Evolutionary conservation across 2,113 vertebrate species (phyloP).

Genomic region (Murina feae): DNA sequence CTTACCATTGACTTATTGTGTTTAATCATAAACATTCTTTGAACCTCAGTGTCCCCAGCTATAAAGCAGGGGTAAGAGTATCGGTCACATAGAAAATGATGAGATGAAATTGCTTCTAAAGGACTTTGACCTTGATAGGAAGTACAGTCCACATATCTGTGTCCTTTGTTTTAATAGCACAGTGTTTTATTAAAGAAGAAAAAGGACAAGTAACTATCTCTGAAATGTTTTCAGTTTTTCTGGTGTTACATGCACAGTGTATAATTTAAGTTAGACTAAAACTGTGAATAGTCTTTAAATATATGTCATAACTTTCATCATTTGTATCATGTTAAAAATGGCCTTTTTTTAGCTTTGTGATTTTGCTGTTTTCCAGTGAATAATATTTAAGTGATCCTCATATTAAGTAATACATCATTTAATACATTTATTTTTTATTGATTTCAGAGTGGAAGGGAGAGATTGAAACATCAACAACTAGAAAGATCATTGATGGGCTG

Average conservation of each 20-base stretch:
- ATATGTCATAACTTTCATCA: not conserved
- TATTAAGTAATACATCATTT: not conserved
- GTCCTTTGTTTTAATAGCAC: not conserved
- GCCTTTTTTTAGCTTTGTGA: not conserved
- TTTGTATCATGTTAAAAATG: not conserved
- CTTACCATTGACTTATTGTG: not conserved
- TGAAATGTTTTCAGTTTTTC: slow-evolving; percentile 12
- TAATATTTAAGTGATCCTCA: not conserved
- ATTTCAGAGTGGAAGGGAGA: no score
- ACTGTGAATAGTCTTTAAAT: not conserved
- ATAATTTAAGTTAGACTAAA: slow-evolving; percentile 23
- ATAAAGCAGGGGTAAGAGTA: not conserved
- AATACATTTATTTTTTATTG: no score
- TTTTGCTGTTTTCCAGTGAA: not conserved
- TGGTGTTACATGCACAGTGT: not conserved
- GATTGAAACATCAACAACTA: no score
- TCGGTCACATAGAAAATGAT: not conserved
- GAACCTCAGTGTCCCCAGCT: not conserved
- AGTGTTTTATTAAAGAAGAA: not conserved
- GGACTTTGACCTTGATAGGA: not conserved
- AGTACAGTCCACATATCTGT: not conserved
- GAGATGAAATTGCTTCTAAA: not conserved
- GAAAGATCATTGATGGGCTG: no score
- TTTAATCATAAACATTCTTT: slow-evolving; percentile 45
- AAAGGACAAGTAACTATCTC: not conserved